These are phyloP conservation scores for Ophion costatus DNA, from an alignment of 2,888 invertebrate genomes.

Conservation along the genomic window DNA sequence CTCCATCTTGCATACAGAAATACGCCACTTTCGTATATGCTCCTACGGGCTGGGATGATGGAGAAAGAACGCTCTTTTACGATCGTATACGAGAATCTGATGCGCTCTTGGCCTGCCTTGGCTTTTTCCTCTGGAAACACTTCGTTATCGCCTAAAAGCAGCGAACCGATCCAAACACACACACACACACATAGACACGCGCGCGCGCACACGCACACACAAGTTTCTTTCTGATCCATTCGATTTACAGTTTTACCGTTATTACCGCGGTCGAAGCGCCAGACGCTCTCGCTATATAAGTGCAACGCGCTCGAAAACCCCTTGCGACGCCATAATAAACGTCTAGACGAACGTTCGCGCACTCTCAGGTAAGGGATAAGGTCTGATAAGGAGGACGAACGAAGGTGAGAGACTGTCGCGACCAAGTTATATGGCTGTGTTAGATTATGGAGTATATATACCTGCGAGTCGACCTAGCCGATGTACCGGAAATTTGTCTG, in stretches of 20 bases:
- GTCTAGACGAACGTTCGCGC: conserved; percentile 47
- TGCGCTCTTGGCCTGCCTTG: conserved; percentile 9
- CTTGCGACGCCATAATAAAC: conserved; percentile 46
- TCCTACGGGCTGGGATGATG: conserved; percentile 1
- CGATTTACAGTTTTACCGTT: conserved; percentile 60
- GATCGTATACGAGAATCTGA: conserved; percentile 36
- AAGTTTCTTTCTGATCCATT: conserved; percentile 47
- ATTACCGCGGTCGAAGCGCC: conserved; percentile 34
- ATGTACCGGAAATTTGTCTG: conserved; percentile 55
- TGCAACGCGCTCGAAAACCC: conserved; percentile 32
- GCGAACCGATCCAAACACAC: conserved; percentile 18
- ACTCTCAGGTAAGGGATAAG: conserved; percentile 46
- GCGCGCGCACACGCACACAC: background rate
- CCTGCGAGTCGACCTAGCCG: conserved; percentile 34
- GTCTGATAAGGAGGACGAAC: conserved; percentile 26
- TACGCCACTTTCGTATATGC: background rate
- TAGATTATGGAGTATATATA: conserved; percentile 10
- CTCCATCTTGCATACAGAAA: conserved; percentile 9
- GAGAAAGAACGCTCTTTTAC: conserved; percentile 32
- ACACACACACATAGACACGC: background rate
- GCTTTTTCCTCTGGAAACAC: conserved; percentile 36
- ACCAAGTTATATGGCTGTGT: conserved; percentile 9
- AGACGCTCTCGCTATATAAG: conserved; percentile 24
- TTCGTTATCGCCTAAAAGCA: conserved; percentile 58
- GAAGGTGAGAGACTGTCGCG: conserved; percentile 20